Evolutionary conservation across 2,888 invertebrate species (phyloP), one percentile per base, ranked within the genome.

Genomic region (Brachyptera putata): DNA sequence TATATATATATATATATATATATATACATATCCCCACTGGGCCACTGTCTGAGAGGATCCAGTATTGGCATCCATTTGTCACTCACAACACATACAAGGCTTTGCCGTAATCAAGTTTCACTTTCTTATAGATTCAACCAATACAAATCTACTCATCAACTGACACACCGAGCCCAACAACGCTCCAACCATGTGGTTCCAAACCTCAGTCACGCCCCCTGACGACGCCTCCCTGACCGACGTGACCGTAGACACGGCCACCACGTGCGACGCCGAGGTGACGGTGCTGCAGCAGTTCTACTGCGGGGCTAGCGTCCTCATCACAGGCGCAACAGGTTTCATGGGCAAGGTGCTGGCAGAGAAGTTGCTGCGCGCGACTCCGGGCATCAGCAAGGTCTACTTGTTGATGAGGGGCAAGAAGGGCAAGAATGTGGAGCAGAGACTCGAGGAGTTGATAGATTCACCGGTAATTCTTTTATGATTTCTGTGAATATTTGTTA

Each of bases 121-220:
- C n/a, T n/a, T n/a, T n/a, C n/a, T n/a, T n/a, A n/a, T n/a, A n/a
- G n/a, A n/a, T n/a, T n/a, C n/a, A n/a, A n/a, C n/a, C n/a, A n/a
- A n/a, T n/a, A n/a, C n/a, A n/a, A n/a, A n/a, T n/a, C n/a, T n/a
- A n/a, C n/a, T n/a, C n/a, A n/a, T n/a, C n/a, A n/a, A n/a, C n/a
- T n/a, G n/a, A n/a, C n/a, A n/a, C n/a, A n/a, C n/a, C n/a, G n/a
- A n/a, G n/a, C n/a, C n/a, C n/a, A n/a, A n/a, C n/a, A n/a, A n/a
- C n/a, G n/a, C n/a, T n/a, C n/a, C n/a, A 48, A 46, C 7, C 7
- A 41, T 41, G 41, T 41, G 41, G 41, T 41, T 41, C 41, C 13
- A 14, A 11, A 55, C n/a, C n/a, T n/a, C n/a, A n/a, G n/a, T n/a
- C n/a, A n/a, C 22, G 30, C 2, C 36, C 13, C 14, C 55, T 5